Base-by-base conservation (phyloP, 2,113 vertebrate species). In the Hylia prasina region DNA sequence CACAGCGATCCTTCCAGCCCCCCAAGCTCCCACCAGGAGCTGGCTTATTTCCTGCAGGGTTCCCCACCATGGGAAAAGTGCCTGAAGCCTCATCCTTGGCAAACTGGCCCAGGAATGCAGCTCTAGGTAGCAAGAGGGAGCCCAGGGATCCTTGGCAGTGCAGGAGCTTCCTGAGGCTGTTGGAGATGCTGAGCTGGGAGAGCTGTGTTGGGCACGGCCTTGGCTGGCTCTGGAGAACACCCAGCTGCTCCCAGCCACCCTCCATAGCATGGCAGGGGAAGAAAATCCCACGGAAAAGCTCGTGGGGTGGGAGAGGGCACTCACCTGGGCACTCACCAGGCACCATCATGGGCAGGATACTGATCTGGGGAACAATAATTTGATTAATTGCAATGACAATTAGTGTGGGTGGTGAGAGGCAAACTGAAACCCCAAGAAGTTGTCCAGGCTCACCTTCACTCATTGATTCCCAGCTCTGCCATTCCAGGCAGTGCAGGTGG, bases 101-200 rank as follows among this genome's bases (percentile, higher is more conserved):
- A 37, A 39, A 39, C 9, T 4, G 20, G 11, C 44, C 28, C 51
- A 35, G 61, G 1, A 5, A 11, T 13, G 63, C 44, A 39, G 83
- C 39, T 50, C 23, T 2, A 3, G 4, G 3, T 7, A 22, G 25
- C 2, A 21, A 24, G 48, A 23, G 7, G 13, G 45, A 22, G 10
- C 79, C n/a, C 78, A 0, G 48, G 39, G 17, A 25, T 35, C 39
- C 15, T 3, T 16, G 45, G 54, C 40, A n/a, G 2, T 30, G 33
- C 57, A 24, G 79, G 53, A 60, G 48, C 72, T 72, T 45, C 39
- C 27, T 0, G 0, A 35, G 69, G n/a, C 75, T 58, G 53, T 28
- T 28, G 16, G 45, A 40, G 58, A 10, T 19, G 64, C 64, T 54
- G 64, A 53, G 72, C 37, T 33, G 47, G 61, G 71, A 31, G 39